phyloP scores from a whole-genome alignment of 2,888 invertebrate species.

The Parnassius orleans region DNA sequence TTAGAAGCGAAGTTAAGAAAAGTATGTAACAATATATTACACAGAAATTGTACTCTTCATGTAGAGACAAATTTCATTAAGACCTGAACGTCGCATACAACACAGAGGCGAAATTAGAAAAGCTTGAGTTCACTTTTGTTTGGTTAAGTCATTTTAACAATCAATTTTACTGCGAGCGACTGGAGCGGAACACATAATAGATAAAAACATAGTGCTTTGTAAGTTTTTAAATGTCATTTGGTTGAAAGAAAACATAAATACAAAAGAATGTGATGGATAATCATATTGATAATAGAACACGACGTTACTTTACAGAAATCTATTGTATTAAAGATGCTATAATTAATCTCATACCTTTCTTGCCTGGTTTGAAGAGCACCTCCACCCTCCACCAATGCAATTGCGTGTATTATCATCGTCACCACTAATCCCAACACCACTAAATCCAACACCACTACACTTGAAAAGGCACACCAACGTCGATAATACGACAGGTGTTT shows the following conservation, averaged over 20 bases:
- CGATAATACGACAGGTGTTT: no score
- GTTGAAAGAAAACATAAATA: not conserved
- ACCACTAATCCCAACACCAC: no score
- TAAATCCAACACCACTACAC: no score
- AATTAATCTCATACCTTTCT: no score
- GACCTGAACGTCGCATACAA: not conserved
- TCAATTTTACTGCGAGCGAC: conserved; percentile 9
- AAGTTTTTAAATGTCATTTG: conserved; percentile 2
- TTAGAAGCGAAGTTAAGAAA: not conserved
- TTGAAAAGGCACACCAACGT: no score
- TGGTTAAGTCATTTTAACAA: conserved; percentile 2
- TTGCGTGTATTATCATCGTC: no score
- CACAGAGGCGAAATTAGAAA: not conserved
- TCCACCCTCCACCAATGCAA: no score
- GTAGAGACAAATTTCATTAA: conserved; percentile 2
- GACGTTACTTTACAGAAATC: no score
- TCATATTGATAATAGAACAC: no score
- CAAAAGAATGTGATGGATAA: no score
- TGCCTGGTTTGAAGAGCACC: no score
- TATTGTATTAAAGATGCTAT: no score
- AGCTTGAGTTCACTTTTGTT: conserved; percentile 1
- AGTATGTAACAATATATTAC: conserved; percentile 1
- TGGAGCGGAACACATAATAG: conserved; percentile 8
- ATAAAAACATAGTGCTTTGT: conserved; percentile 4
- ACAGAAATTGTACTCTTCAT: not conserved